Evolutionary conservation across 2,113 vertebrate species (phyloP).

Genomic region (Cebus imitator): DNA sequence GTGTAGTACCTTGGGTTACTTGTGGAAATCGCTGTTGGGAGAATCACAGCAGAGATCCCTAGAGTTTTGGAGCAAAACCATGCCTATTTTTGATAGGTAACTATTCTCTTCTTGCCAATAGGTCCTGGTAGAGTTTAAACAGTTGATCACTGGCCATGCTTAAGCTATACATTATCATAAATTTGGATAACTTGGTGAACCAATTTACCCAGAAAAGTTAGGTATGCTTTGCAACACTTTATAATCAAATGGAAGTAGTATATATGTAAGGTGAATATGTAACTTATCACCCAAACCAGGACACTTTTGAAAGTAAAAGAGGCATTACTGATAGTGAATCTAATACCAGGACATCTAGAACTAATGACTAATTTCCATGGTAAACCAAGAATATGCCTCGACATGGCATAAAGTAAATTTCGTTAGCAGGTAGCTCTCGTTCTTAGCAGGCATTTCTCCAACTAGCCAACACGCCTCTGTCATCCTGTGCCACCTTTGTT

Average conservation of each 20-base stretch:
- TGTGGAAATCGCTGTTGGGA: background rate
- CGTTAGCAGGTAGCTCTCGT: background rate
- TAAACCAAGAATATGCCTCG: background rate
- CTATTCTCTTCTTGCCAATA: background rate
- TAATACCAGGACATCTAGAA: background rate
- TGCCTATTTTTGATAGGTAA: background rate
- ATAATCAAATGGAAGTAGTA: background rate
- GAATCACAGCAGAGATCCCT: background rate
- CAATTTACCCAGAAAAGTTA: background rate
- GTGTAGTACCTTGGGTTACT: background rate
- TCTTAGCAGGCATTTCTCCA: background rate
- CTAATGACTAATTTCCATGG: background rate
- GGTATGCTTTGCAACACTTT: background rate
- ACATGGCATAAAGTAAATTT: background rate
- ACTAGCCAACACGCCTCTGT: background rate
- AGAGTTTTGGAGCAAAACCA: background rate
- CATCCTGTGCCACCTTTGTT: background rate
- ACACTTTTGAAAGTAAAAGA: background rate
- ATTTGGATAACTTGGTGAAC: background rate
- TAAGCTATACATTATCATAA: background rate
- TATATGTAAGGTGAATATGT: background rate
- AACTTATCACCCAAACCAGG: background rate
- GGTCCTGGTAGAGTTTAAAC: background rate
- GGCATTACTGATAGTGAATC: background rate
- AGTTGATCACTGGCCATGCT: background rate